Conservation (phyloP, 2,113 vertebrate genomes). For the Nycticebus coucang region DNA sequence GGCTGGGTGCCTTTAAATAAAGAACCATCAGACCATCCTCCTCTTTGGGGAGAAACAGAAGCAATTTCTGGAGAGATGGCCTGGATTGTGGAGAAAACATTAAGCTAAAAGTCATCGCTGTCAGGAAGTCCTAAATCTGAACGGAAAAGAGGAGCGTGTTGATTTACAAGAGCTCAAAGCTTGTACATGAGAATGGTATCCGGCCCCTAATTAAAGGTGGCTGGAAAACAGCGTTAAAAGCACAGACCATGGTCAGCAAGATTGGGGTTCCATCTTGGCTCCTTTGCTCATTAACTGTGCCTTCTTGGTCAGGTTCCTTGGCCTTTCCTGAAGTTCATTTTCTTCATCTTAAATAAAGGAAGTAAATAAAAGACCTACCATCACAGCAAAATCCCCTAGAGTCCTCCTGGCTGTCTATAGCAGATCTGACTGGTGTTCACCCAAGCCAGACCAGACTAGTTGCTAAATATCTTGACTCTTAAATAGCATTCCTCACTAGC, state of each 20-base stretch:
- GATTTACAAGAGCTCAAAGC: background rate
- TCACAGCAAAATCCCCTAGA: background rate
- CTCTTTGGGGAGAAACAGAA: background rate
- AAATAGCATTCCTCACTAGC: background rate
- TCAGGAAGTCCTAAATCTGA: constrained; percentile 52
- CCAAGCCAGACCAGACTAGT: background rate
- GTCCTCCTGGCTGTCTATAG: background rate
- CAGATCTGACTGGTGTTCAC: background rate
- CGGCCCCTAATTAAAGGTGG: constrained; percentile 41
- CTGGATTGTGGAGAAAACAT: constrained; percentile 29
- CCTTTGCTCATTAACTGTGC: background rate
- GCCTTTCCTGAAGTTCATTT: constrained; percentile 32
- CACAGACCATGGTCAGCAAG: background rate
- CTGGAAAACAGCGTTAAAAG: background rate
- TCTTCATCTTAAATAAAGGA: background rate
- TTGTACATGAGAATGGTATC: constrained; percentile 18
- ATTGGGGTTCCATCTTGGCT: background rate
- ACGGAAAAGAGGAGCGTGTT: background rate
- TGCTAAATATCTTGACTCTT: background rate
- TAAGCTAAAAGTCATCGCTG: constrained; percentile 47
- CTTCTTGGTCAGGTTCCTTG: background rate
- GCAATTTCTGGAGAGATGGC: background rate
- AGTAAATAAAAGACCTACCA: background rate
- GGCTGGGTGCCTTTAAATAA: background rate
- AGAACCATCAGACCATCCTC: background rate